Conservation (phyloP, 2,888 invertebrate species). For the Mayetiola destructor region DNA sequence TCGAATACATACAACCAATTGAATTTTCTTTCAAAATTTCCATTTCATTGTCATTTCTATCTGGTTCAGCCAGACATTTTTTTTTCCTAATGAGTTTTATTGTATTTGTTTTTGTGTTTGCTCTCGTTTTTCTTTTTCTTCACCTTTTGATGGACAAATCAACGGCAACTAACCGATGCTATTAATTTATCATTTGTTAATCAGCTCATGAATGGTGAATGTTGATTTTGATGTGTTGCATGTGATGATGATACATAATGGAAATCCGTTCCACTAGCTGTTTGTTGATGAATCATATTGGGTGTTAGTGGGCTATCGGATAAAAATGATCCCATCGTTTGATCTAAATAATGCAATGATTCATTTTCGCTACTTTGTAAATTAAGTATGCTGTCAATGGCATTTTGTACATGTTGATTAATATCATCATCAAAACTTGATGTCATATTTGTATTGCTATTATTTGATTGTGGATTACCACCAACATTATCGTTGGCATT, state of each 20-base stretch:
- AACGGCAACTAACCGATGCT: no score
- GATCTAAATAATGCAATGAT: conserved; percentile 31
- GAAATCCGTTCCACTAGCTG: not conserved
- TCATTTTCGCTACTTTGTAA: conserved; percentile 42
- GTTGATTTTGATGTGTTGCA: not conserved
- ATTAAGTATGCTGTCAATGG: conserved; percentile 64
- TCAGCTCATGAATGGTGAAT: conserved; percentile 6
- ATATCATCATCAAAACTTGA: conserved; percentile 43
- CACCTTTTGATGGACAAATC: no score
- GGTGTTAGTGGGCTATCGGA: conserved; percentile 28
- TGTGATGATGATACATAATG: conserved; percentile 4
- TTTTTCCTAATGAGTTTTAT: no score
- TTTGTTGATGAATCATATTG: not conserved
- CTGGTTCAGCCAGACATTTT: no score
- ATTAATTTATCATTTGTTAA: not conserved
- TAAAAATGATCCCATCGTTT: conserved; percentile 32
- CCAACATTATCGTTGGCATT: not conserved
- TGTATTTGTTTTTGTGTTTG: no score
- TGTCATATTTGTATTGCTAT: conserved; percentile 21
- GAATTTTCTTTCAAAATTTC: no score
- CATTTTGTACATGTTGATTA: conserved; percentile 60
- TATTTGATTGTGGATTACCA: not conserved
- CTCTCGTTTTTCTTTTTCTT: no score
- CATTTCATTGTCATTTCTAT: no score
- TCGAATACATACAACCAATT: no score